Base-by-base conservation (phyloP, 2,113 vertebrate species). In the Ibidorhyncha struthersii region DNA sequence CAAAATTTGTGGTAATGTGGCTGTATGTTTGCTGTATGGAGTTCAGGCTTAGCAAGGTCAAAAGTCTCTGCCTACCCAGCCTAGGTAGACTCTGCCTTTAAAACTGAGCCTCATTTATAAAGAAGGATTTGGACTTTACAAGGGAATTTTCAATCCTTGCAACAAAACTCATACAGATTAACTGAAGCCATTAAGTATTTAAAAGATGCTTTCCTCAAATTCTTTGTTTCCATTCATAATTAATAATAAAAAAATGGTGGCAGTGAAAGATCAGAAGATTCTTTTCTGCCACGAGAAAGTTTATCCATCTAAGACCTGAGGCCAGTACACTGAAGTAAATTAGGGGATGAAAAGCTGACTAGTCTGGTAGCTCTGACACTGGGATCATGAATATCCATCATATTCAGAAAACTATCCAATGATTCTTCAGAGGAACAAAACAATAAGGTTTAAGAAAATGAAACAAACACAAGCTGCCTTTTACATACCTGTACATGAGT, bases 401-500 rank as follows among this genome's bases (percentile, higher is more conserved):
- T 19, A 55, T 69, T 74, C 30, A 77, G 58, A 41, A 79, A 74
- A 65, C 0, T 29, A 61, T 7, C 27, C 34, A 74, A 52, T 20
- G 56, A 30, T 73, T 89, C 80, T 79, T 63, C 76, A 91, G 36
- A 84, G 63, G 66, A 86, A 73, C 34, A 61, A 72, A 81, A 23
- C 36, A 87, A 1, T 22, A 52, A 55, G 45, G 40, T 67, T 38
- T 69, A 55, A 88, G 45, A 50, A 93, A 86, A 70, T 4, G 4
- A 43, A 93, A 43, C 38, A 38, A 78, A 45, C 17, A 62, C 15
- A 50, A 50, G 62, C 25, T 76, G 62, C 29, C 40, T 40, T 73
- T 67, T 40, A 71, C 96, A 27, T 87, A 99, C 99, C 97, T 98
- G 96, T 99, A 99, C 97, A 99, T 95, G 83, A 99, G 30, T 18